These are phyloP conservation scores for Cricetomys ansorgei DNA, from an alignment of 2,113 vertebrate genomes.

Conservation along the genomic window DNA sequence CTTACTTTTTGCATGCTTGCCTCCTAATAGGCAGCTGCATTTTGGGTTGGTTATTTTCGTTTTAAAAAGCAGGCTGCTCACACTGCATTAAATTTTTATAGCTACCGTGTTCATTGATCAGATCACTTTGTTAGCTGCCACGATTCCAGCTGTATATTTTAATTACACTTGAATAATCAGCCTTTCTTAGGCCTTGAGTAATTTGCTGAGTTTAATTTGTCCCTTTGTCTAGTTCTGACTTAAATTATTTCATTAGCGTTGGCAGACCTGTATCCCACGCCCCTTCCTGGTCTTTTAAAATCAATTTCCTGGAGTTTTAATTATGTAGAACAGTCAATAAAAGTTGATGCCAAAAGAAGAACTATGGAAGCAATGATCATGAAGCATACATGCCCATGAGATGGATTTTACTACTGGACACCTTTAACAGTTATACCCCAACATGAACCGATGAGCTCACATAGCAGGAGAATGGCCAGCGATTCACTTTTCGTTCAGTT, in stretches of 20 bases:
- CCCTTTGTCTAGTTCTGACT: conserved; percentile 79
- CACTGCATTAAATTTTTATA: conserved; percentile 80
- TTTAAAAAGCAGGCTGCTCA: conserved; percentile 74
- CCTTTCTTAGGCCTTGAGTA: conserved; percentile 79
- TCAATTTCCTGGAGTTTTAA: conserved; percentile 77
- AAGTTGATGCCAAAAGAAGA: conserved; percentile 76
- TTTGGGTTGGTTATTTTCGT: conserved; percentile 77
- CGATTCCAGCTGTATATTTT: conserved; percentile 78
- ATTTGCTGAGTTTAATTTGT: conserved; percentile 81
- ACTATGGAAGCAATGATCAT: conserved; percentile 59
- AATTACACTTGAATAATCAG: conserved; percentile 81
- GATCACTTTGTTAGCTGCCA: conserved; percentile 70
- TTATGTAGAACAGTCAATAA: conserved; percentile 79
- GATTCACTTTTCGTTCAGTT: conserved; percentile 58
- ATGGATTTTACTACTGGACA: conserved; percentile 64
- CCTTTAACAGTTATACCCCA: conserved; percentile 46
- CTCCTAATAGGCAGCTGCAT: conserved; percentile 61
- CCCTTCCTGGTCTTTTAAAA: conserved; percentile 70
- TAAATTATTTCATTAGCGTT: conserved; percentile 82
- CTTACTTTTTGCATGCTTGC: conserved; percentile 58
- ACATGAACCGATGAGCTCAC: conserved; percentile 61
- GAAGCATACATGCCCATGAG: conserved; percentile 51
- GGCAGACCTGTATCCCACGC: conserved; percentile 59
- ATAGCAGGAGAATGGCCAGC: conserved; percentile 35
- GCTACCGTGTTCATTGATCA: conserved; percentile 79